Evolutionary conservation across 1,140 invertebrate species (phyloP).

Genomic region (Bombus pascuorum): DNA sequence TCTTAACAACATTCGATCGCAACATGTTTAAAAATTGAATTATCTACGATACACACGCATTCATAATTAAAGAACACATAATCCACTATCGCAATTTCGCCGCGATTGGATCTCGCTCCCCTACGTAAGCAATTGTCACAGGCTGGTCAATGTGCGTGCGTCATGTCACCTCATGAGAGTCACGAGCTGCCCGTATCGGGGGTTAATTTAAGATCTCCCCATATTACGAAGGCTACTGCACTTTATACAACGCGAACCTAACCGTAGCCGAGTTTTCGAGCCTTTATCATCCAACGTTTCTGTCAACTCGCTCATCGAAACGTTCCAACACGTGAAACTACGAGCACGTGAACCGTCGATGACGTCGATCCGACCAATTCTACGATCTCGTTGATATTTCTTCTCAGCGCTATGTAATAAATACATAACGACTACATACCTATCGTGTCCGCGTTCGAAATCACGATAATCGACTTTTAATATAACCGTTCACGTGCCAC

Average conservation of each 20-base stretch:
- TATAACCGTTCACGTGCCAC: not conserved
- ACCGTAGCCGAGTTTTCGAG: not conserved
- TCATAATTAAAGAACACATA: too few relatives aligned
- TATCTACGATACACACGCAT: too few relatives aligned
- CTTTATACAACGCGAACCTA: not conserved
- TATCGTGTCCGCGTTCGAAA: not conserved
- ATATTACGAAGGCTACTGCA: not conserved
- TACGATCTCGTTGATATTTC: not conserved
- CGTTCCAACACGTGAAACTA: not conserved
- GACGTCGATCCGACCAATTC: not conserved
- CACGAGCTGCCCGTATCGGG: not conserved
- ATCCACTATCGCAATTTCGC: too few relatives aligned
- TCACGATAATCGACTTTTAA: conserved; percentile 7
- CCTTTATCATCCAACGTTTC: not conserved
- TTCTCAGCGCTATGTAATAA: not conserved
- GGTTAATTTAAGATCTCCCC: not conserved
- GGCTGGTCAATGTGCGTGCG: not conserved
- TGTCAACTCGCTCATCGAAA: not conserved
- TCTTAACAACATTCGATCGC: too few relatives aligned
- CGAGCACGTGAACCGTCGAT: not conserved
- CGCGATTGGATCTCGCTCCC: too few relatives aligned
- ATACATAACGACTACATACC: too few relatives aligned
- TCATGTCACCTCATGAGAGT: not conserved
- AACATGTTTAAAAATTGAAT: too few relatives aligned
- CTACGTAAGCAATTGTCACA: not conserved